Conservation (phyloP, 2,113 vertebrate genomes). For the Macheiramphus alcinus region DNA sequence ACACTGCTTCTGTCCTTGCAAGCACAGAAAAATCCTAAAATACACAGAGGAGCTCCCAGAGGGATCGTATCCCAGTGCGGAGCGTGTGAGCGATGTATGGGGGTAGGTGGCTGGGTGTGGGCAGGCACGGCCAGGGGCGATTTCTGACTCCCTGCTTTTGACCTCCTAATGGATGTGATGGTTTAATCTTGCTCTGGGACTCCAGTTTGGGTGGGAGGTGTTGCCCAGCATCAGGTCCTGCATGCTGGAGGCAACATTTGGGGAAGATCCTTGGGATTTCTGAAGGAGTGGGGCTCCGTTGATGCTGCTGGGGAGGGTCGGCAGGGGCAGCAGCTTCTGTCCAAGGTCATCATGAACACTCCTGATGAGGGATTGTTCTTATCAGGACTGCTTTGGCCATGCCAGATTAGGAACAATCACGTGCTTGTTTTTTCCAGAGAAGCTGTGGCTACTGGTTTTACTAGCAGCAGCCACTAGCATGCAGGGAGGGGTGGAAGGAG, state of each 20-base stretch:
- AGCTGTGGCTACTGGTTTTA: neutral
- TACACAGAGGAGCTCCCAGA: neutral
- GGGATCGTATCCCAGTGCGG: neutral
- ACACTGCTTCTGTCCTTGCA: neutral
- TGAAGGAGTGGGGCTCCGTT: neutral
- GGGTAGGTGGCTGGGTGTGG: neutral
- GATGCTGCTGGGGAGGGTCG: neutral
- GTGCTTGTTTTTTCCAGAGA: neutral
- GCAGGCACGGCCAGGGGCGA: rapidly evolving
- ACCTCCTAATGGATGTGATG: neutral
- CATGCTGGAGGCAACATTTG: neutral
- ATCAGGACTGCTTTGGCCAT: neutral
- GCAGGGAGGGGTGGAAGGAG: neutral
- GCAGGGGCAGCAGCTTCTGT: neutral
- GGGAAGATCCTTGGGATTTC: neutral
- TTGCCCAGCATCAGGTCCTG: neutral
- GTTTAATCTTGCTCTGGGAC: neutral
- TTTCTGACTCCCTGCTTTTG: neutral
- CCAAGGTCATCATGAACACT: neutral
- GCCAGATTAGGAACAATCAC: neutral
- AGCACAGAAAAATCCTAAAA: neutral
- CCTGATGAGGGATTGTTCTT: neutral
- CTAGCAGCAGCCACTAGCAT: neutral
- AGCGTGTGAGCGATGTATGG: rapidly evolving
- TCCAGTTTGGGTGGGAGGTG: neutral